These are phyloP conservation scores for Pithys albifrons DNA, from an alignment of 2,113 vertebrate genomes.

Conservation along the genomic window DNA sequence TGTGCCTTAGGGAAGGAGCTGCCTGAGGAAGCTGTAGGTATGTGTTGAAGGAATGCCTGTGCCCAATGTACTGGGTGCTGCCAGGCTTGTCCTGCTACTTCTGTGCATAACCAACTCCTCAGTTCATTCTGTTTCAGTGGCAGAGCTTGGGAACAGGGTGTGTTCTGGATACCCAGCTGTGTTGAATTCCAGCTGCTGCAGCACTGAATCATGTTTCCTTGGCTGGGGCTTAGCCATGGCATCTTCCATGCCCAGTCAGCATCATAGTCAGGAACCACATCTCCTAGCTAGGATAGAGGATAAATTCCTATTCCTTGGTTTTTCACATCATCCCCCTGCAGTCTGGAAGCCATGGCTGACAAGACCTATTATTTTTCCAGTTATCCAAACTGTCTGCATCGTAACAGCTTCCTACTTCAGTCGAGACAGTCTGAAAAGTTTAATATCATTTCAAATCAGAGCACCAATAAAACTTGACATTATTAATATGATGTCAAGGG, in stretches of 20 bases:
- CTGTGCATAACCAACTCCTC: background rate
- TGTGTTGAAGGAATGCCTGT: background rate
- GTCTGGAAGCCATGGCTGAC: background rate
- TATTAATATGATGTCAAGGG: conserved; percentile 79
- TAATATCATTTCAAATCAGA: conserved; percentile 80
- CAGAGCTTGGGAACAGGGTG: rapidly evolving
- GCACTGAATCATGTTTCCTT: rapidly evolving
- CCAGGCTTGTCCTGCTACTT: background rate
- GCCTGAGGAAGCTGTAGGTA: background rate
- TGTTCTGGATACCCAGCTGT: rapidly evolving
- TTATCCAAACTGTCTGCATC: conserved; percentile 48
- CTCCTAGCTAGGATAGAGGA: background rate
- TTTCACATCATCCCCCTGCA: background rate
- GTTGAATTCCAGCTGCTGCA: rapidly evolving
- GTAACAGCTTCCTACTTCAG: conserved; percentile 70
- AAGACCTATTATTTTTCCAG: conserved; percentile 28
- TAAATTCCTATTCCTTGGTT: rapidly evolving
- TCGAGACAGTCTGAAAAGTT: conserved; percentile 76
- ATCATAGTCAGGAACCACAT: rapidly evolving
- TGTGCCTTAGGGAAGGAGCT: background rate
- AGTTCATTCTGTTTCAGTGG: rapidly evolving
- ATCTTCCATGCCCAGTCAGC: rapidly evolving
- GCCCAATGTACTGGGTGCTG: background rate
- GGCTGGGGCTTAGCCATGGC: rapidly evolving
- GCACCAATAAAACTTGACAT: conserved; percentile 78